These are phyloP conservation scores for Pseudomyrmex dendroicus DNA, from an alignment of 1,140 invertebrate genomes.

Conservation along the genomic window DNA sequence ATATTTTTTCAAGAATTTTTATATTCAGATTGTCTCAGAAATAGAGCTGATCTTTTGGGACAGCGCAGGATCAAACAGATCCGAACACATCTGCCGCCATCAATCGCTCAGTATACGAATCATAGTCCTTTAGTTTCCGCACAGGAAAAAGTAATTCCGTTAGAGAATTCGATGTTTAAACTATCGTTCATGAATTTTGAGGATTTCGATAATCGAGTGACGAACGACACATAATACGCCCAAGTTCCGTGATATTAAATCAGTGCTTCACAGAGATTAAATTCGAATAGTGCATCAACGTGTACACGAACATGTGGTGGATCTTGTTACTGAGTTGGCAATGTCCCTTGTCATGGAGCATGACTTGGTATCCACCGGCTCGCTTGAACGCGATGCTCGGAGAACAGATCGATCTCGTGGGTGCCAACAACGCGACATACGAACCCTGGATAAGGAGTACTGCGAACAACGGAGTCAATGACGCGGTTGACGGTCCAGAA, in stretches of 20 bases:
- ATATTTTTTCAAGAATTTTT: no score
- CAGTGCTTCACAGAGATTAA: neutral
- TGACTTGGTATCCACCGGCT: conserved; percentile 62
- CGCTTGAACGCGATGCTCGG: conserved; percentile 67
- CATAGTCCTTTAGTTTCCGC: no score
- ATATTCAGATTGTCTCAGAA: no score
- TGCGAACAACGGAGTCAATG: conserved; percentile 43
- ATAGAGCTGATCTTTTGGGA: no score
- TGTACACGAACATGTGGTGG: conserved; percentile 48
- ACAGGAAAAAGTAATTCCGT: neutral
- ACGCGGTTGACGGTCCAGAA: conserved; percentile 8
- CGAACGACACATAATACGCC: conserved; percentile 20
- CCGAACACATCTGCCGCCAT: no score
- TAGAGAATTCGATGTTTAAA: conserved; percentile 29
- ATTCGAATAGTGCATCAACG: conserved; percentile 4
- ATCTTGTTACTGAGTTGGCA: conserved; percentile 32
- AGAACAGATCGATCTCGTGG: conserved; percentile 77
- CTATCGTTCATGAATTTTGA: neutral
- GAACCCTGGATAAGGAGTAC: conserved; percentile 61
- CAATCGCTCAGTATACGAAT: no score
- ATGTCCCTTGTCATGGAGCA: neutral
- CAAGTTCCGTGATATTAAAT: neutral
- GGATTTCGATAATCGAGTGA: conserved; percentile 28
- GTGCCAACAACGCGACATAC: conserved; percentile 46
- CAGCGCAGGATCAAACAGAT: no score